phyloP scores from a whole-genome alignment of 2,888 invertebrate genomes.

The Xanthia togata region DNA sequence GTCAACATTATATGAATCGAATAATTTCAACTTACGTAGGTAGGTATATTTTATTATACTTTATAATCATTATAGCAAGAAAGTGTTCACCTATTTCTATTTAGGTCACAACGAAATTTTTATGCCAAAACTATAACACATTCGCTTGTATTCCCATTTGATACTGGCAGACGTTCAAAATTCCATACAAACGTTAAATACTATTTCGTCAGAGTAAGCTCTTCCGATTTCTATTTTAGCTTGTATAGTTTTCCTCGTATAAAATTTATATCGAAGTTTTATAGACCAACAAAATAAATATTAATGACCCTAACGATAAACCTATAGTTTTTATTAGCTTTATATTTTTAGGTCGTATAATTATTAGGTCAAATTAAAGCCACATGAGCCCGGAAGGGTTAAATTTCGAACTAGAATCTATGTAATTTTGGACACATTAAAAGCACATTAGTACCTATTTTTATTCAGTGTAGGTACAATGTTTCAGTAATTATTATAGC shows the following conservation, averaged over 20 bases:
- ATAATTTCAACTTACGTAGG: neutral
- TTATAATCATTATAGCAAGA: conserved; percentile 11
- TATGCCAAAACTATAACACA: conserved; percentile 59
- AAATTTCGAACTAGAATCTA: conserved; percentile 25
- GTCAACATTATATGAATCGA: conserved; percentile 1
- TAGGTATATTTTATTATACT: conserved; percentile 11
- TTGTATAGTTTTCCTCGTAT: conserved; percentile 18
- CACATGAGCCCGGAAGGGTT: conserved; percentile 19
- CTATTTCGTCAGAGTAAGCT: conserved; percentile 48
- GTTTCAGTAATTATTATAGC: conserved; percentile 21
- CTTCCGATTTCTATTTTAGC: conserved; percentile 53
- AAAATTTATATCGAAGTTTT: neutral
- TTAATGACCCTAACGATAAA: conserved; percentile 2
- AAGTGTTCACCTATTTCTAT: conserved; percentile 44
- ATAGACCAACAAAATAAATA: conserved; percentile 8
- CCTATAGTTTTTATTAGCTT: neutral
- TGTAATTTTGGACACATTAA: conserved; percentile 26
- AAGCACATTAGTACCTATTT: conserved; percentile 38
- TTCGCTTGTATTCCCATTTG: conserved; percentile 49
- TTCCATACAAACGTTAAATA: conserved; percentile 44
- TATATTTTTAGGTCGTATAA: conserved; percentile 6
- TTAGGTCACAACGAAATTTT: conserved; percentile 51
- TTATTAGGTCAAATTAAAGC: conserved; percentile 10
- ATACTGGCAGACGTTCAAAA: conserved; percentile 68
- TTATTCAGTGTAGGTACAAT: neutral